These are phyloP conservation scores for Aporrectodea caliginosa DNA, from an alignment of 1,140 invertebrate species.

Conservation along the genomic window DNA sequence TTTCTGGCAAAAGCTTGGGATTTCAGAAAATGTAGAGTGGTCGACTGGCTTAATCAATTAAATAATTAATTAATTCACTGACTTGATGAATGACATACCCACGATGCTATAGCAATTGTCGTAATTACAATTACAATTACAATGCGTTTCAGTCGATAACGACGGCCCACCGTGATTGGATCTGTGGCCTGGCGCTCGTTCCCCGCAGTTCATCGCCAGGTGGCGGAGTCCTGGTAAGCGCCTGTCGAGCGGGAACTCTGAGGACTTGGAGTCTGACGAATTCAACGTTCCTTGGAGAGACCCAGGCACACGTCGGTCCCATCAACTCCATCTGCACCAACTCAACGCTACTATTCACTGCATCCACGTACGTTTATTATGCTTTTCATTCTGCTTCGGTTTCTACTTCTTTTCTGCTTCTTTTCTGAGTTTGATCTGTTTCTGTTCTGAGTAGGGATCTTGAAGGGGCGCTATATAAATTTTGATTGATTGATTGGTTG, in stretches of 20 bases:
- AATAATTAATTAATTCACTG: too few relatives aligned
- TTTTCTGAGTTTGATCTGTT: too few relatives aligned
- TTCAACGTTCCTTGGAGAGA: conserved; percentile 66
- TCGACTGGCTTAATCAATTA: too few relatives aligned
- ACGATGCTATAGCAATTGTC: too few relatives aligned
- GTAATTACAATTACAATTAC: too few relatives aligned
- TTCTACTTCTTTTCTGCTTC: too few relatives aligned
- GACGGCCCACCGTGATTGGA: conserved; percentile 85
- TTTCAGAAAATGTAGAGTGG: too few relatives aligned
- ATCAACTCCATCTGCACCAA: conserved; percentile 74
- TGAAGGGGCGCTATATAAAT: too few relatives aligned
- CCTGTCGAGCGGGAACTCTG: conserved; percentile 71
- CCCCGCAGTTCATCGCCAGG: conserved; percentile 45
- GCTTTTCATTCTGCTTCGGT: neutral
- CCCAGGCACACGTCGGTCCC: conserved; percentile 69
- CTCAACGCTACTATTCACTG: conserved; percentile 71
- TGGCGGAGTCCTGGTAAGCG: conserved; percentile 65
- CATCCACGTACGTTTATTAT: conserved; percentile 60
- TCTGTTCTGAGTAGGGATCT: too few relatives aligned
- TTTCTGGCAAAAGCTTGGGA: too few relatives aligned
- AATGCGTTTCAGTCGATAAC: conserved; percentile 69
- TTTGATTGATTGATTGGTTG: too few relatives aligned
- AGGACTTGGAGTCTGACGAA: conserved; percentile 68
- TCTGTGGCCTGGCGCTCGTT: conserved; percentile 70
- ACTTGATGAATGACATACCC: too few relatives aligned